Evolutionary conservation across 1,140 invertebrate species (phyloP).

Genomic region (Drosophila eugracilis): DNA sequence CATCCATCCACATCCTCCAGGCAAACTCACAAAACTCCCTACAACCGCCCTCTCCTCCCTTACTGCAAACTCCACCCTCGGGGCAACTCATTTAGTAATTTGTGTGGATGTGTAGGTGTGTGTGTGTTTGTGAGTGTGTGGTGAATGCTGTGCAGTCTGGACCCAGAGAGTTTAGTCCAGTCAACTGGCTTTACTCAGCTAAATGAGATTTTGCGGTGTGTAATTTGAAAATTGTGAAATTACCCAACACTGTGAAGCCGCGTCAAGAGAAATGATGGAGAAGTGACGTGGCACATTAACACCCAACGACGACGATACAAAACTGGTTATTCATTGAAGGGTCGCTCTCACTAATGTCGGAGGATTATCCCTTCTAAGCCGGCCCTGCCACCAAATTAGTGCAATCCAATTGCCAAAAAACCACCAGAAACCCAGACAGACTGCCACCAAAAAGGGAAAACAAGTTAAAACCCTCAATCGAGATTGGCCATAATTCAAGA

Average conservation of each 20-base stretch:
- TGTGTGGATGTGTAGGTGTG: constrained; percentile 20
- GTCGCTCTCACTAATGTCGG: constrained; percentile 11
- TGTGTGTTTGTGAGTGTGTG: constrained; percentile 1
- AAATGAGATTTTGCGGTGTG: constrained; percentile 59
- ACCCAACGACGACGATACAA: background rate
- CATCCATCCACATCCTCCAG: background rate
- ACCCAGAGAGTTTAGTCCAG: constrained; percentile 23
- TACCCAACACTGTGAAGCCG: constrained; percentile 32
- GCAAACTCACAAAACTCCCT: background rate
- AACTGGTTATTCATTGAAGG: constrained; percentile 10
- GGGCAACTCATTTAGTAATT: constrained; percentile 52
- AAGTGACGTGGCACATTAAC: constrained; percentile 32
- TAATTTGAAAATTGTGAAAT: constrained; percentile 60
- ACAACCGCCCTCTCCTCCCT: background rate
- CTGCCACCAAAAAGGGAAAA: background rate
- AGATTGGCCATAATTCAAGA: constrained; percentile 29
- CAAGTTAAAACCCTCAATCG: background rate
- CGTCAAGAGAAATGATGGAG: background rate
- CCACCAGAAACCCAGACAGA: too few relatives aligned
- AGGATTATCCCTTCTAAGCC: constrained; percentile 21
- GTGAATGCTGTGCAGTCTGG: background rate
- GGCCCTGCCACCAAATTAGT: background rate
- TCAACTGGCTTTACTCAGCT: constrained; percentile 57
- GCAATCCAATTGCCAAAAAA: constrained; percentile 5
- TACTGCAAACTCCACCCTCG: background rate